Percentiles rank a stretch among this genome's conserved stretches.
These are phyloP conservation scores for Uropetala carovei DNA, from an alignment of 2,888 invertebrate genomes.

Conservation along the genomic window DNA sequence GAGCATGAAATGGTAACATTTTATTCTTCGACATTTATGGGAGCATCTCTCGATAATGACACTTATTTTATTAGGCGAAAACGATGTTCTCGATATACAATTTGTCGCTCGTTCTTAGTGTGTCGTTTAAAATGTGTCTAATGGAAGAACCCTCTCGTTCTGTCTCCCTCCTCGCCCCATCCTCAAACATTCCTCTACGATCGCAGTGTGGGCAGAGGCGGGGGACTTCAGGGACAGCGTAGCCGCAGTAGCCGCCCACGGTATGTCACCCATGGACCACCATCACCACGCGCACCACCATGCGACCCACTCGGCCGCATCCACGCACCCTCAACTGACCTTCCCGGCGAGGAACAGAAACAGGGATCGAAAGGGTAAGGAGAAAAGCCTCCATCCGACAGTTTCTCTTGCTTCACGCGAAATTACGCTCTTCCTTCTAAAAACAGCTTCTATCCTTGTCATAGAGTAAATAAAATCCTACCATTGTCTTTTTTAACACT, in stretches of 20 bases:
- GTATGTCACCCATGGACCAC: constrained; percentile 73
- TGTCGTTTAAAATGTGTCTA: no score
- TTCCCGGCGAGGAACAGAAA: constrained; percentile 77
- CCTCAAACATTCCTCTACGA: constrained; percentile 70
- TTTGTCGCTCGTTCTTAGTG: no score
- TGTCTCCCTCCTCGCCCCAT: neutral
- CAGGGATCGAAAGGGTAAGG: constrained; percentile 74
- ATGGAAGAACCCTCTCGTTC: neutral
- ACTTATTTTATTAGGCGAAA: no score
- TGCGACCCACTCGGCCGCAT: neutral
- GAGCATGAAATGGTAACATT: no score
- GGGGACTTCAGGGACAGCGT: constrained; percentile 89
- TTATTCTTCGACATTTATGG: no score
- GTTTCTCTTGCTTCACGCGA: neutral
- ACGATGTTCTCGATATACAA: no score
- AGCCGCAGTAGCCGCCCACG: constrained; percentile 75
- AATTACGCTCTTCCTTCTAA: neutral
- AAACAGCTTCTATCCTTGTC: no score
- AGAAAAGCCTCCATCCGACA: neutral
- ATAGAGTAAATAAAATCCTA: no score
- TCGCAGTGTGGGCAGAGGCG: constrained; percentile 93
- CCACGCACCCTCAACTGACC: constrained; percentile 80
- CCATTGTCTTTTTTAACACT: no score
- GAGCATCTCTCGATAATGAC: no score
- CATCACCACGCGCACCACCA: constrained; percentile 33